These are phyloP conservation scores for Seriola quinqueradiata DNA, from an alignment of 2,113 vertebrate species.

Conservation along the genomic window DNA sequence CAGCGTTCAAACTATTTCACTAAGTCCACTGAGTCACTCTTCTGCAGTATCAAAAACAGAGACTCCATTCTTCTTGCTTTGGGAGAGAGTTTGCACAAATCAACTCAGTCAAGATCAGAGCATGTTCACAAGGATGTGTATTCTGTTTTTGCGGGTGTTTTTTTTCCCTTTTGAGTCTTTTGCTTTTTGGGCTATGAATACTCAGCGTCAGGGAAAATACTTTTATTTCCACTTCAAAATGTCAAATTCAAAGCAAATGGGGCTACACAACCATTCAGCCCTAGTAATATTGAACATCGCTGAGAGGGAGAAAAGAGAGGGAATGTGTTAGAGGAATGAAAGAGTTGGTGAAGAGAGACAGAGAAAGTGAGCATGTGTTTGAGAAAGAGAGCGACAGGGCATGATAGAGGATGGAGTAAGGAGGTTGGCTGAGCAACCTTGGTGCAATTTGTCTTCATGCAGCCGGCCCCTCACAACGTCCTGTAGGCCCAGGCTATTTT, in stretches of 20 bases:
- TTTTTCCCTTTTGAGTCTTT: constrained; percentile 31
- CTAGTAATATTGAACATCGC: constrained; percentile 44
- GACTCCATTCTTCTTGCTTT: constrained; percentile 38
- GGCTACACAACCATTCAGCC: constrained; percentile 31
- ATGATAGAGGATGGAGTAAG: constrained; percentile 65
- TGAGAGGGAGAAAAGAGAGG: constrained; percentile 8
- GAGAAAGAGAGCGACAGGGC: constrained; percentile 52
- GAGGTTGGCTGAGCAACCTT: constrained; percentile 68
- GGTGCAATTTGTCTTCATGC: constrained; percentile 74
- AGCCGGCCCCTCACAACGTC: constrained; percentile 42
- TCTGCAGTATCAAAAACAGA: constrained; percentile 36
- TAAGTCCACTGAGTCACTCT: constrained; percentile 56
- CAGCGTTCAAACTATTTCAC: constrained; percentile 26
- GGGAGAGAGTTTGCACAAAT: constrained; percentile 61
- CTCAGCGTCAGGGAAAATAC: constrained; percentile 41
- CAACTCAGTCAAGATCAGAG: constrained; percentile 64
- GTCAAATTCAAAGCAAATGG: constrained; percentile 56
- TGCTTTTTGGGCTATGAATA: constrained; percentile 27
- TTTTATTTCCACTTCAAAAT: constrained; percentile 62
- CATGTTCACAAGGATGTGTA: constrained; percentile 25
- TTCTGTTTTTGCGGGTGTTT: constrained; percentile 30
- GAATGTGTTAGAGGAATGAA: constrained; percentile 50
- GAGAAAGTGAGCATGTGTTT: constrained; percentile 52
- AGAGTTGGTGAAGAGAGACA: constrained; percentile 51
- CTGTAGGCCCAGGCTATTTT: constrained; percentile 63